Evolutionary conservation across 2,797 vertebrate genomes (phyloP).

Genomic region (Dendrocincla fuliginosa): DNA sequence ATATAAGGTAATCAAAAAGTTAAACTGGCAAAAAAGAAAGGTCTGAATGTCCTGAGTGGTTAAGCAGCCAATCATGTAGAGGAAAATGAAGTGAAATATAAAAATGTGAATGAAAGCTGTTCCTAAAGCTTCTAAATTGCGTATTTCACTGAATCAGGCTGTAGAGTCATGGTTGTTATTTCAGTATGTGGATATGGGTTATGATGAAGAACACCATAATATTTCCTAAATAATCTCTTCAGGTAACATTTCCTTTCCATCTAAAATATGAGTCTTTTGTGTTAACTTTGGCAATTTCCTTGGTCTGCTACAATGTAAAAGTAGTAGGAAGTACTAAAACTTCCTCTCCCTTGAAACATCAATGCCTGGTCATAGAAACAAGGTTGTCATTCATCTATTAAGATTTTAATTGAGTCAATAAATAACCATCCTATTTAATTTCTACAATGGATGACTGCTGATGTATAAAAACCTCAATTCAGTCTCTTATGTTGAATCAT

Average conservation of each 20-base stretch:
- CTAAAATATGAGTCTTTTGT: background rate
- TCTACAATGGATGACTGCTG: background rate
- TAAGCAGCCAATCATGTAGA: background rate
- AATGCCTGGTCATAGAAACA: background rate
- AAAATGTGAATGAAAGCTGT: background rate
- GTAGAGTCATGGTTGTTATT: background rate
- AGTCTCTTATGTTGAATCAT: background rate
- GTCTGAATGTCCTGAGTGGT: background rate
- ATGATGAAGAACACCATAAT: background rate
- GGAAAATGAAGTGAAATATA: background rate
- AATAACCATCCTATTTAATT: background rate
- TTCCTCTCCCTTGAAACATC: background rate
- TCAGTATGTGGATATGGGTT: background rate
- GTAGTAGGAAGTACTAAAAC: background rate
- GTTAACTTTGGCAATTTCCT: background rate
- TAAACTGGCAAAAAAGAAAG: background rate
- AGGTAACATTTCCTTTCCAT: background rate
- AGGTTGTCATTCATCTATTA: background rate
- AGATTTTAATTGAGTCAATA: background rate
- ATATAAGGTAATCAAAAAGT: background rate
- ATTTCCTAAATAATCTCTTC: background rate
- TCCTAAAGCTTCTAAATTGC: background rate
- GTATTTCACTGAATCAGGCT: background rate
- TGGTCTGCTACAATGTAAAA: background rate
- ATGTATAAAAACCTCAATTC: background rate